A percentile compares a stretch with the other conserved stretches of the same genome.
These are phyloP conservation scores for Aurelia aurita DNA, from an alignment of 30 jellyfish, hydroid and myxozoan genomes.

Conservation along the genomic window DNA sequence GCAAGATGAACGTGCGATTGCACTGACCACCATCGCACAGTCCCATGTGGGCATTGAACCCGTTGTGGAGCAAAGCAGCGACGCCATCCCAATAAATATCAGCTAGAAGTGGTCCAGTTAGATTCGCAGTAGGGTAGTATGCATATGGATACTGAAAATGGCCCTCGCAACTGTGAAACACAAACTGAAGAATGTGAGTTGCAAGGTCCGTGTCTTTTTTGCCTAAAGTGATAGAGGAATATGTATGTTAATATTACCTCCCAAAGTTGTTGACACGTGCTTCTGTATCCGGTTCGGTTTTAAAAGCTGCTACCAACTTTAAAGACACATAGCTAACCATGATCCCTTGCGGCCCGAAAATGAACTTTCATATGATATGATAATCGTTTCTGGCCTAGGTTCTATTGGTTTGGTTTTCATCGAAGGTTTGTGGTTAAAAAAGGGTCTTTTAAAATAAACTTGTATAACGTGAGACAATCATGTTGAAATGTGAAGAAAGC, in stretches of 20 bases:
- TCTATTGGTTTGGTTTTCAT: too few species aligned
- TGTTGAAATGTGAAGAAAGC: too few species aligned
- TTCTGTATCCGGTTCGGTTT: too few species aligned
- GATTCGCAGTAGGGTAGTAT: conserved; percentile 9
- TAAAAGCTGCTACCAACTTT: too few species aligned
- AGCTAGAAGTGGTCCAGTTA: neutral
- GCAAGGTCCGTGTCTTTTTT: conserved; percentile 7
- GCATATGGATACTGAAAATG: conserved; percentile 3
- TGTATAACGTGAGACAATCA: too few species aligned
- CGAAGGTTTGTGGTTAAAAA: too few species aligned
- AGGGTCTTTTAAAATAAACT: too few species aligned
- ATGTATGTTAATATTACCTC: neutral
- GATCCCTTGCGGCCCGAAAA: too few species aligned
- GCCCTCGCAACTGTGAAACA: conserved; percentile 19
- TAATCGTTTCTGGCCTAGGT: too few species aligned
- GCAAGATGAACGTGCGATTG: neutral
- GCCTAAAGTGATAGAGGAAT: neutral
- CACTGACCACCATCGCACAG: conserved; percentile 17
- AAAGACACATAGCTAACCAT: too few species aligned
- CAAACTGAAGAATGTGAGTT: conserved; percentile 18
- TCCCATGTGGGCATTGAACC: neutral
- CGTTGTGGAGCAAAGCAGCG: neutral
- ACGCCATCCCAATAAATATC: conserved; percentile 18
- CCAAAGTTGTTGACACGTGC: too few species aligned
- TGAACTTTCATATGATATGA: too few species aligned